A percentile compares a stretch with the other conserved stretches of the same genome.
Conservation (phyloP, 2,888 invertebrate genomes). For the Sepioteuthis lessoniana region DNA sequence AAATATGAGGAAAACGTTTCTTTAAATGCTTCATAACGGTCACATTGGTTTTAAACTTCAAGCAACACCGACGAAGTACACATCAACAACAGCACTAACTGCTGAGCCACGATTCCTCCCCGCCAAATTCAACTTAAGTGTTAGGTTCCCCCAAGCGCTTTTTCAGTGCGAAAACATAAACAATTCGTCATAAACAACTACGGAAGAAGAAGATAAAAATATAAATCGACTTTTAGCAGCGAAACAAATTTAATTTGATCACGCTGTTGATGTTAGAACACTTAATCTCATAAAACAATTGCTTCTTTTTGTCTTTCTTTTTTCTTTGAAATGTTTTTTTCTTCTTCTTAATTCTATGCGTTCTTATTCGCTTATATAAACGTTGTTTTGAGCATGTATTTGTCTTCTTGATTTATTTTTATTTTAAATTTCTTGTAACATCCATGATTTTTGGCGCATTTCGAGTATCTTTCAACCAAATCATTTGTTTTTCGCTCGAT, state of each 20-base stretch:
- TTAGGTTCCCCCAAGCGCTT: not conserved
- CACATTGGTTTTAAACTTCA: too few species aligned
- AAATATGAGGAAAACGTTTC: too few species aligned
- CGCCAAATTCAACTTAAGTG: not conserved
- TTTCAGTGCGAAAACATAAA: not conserved
- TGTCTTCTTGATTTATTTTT: not conserved
- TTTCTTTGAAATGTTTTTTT: too few species aligned
- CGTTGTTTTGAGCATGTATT: not conserved
- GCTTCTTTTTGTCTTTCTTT: not conserved
- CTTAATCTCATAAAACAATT: conserved; percentile 20
- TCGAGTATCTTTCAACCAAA: too few species aligned
- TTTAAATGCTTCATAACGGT: too few species aligned
- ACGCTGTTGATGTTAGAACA: not conserved
- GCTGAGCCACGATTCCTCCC: too few species aligned
- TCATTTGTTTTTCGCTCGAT: too few species aligned
- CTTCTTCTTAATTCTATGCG: not conserved
- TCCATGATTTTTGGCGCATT: too few species aligned
- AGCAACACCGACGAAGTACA: too few species aligned
- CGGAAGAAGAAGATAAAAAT: not conserved
- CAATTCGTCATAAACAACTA: not conserved
- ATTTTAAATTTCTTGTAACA: not conserved
- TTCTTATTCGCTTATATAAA: not conserved
- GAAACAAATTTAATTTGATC: conserved; percentile 33
- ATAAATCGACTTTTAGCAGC: not conserved
- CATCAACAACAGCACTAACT: too few species aligned